Conservation (phyloP, 2,888 invertebrate species). For the Conus canariensis region DNA sequence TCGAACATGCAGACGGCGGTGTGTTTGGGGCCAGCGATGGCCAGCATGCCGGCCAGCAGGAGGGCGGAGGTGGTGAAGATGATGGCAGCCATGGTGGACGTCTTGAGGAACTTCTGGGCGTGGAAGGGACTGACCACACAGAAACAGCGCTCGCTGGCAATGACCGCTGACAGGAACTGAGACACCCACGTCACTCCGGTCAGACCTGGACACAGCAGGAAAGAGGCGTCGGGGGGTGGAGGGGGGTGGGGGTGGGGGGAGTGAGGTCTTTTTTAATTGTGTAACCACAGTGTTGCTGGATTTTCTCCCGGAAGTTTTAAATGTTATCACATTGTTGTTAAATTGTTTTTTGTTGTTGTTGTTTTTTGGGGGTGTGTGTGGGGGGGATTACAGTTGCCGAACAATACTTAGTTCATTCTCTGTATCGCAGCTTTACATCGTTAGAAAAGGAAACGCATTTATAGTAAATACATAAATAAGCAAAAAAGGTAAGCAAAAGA, state of each 20-base stretch:
- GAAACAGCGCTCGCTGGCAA: constrained; percentile 41
- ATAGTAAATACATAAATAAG: too few species aligned
- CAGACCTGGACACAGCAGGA: neutral
- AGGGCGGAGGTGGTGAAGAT: constrained; percentile 5
- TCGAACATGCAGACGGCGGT: constrained; percentile 33
- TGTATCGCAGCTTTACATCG: too few species aligned
- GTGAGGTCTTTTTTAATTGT: neutral
- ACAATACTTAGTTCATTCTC: too few species aligned
- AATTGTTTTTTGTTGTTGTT: too few species aligned
- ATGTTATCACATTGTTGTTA: too few species aligned
- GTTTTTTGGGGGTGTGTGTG: too few species aligned
- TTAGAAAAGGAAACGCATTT: too few species aligned
- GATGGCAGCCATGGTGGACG: constrained; percentile 40
- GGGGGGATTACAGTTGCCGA: too few species aligned
- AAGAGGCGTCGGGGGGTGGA: neutral
- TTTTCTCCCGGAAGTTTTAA: too few species aligned
- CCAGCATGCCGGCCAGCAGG: constrained; percentile 26
- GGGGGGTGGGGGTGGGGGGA: neutral
- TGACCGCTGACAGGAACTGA: constrained; percentile 39
- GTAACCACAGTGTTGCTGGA: too few species aligned
- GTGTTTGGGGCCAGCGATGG: constrained; percentile 40
- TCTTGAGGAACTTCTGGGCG: constrained; percentile 36
- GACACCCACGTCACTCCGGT: constrained; percentile 31
- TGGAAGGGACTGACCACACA: constrained; percentile 39
- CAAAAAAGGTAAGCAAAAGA: too few species aligned